A percentile compares a stretch with the other conserved stretches of the same genome.
phyloP scores from a whole-genome alignment of 1,140 invertebrate genomes.

The Tachypleus tridentatus region DNA sequence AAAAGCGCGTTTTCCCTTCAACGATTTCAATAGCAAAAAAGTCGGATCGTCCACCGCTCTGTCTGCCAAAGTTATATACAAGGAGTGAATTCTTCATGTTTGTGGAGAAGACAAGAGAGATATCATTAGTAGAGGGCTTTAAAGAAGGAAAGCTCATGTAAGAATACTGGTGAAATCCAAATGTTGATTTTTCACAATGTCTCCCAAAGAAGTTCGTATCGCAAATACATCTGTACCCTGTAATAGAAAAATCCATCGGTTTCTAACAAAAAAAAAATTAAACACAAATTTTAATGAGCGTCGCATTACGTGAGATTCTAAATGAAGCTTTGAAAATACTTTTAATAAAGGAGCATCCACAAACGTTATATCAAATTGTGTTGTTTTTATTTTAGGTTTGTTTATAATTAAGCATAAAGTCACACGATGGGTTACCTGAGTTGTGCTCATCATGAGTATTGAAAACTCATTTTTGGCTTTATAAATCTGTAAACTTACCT shows the following conservation, averaged over 20 bases:
- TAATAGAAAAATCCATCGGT: conserved; percentile 40
- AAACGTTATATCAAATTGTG: too few relatives aligned
- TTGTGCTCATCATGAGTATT: too few relatives aligned
- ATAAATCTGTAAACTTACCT: too few relatives aligned
- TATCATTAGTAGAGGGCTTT: conserved; percentile 76
- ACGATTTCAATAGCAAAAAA: conserved; percentile 83
- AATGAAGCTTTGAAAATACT: too few relatives aligned
- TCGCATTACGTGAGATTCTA: too few relatives aligned
- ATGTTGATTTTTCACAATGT: conserved; percentile 78
- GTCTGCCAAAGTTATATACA: conserved; percentile 77
- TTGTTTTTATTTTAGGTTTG: too few relatives aligned
- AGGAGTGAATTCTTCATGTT: conserved; percentile 71
- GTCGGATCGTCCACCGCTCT: conserved; percentile 74
- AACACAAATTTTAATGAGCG: too few relatives aligned
- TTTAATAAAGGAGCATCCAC: too few relatives aligned
- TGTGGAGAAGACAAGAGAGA: conserved; percentile 80
- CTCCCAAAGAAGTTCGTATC: conserved; percentile 68
- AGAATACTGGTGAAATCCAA: conserved; percentile 75
- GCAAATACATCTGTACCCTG: conserved; percentile 74
- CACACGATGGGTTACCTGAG: too few relatives aligned
- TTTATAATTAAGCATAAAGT: too few relatives aligned
- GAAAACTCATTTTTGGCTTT: too few relatives aligned
- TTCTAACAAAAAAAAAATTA: too few relatives aligned
- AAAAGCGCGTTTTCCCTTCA: conserved; percentile 67
- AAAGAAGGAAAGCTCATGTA: conserved; percentile 76